Evolutionary conservation across 2,888 invertebrate genomes (phyloP), one percentile per base, ranked within the genome.

Genomic region (Ganaspis brasiliensis): DNA sequence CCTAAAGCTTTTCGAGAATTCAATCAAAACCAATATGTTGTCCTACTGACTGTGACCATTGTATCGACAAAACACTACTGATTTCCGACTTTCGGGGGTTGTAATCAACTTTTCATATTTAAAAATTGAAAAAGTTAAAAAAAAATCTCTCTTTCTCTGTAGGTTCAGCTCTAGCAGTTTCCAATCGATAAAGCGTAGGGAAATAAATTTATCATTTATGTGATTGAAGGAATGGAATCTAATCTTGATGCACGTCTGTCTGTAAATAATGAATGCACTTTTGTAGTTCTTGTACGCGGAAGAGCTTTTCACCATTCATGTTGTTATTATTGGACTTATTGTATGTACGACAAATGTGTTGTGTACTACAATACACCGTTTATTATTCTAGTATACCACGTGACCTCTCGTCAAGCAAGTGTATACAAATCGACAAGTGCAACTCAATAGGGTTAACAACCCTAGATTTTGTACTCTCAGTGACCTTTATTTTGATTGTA

Each of bases 21-120:
- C 79, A 77, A 83, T 79, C 80, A 80, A 79, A 82, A 81, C 63
- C 76, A 81, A 79, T 78, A 70, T 37, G 61, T 63, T 67, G 52
- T 49, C 37, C 52, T 24, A 3, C 56, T 52, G 52, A 21, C 52
- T 24, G 24, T 21, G 31, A 52, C 52, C 24, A 72, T 72, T 67
- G 67, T 67, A 24, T 67, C 63, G 37, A 45, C 9, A n/a, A 45
- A 67, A 45, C 63, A 12, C 63, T n/a, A 26, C 45, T 67, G 63
- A 26, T 67, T 45, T 67, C 19, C 14, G 9, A 67, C 1, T 24
- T 67, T 40, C 12, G n/a, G 40, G 40, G 40, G 21, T 21, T 21
- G 14, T 45, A 8, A 67, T 45, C 24, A 45, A 67, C n/a, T 67
- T 45, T 45, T 45, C 14, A 63, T 45, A 63, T 21, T n/a, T 40